Percentiles rank a stretch among this genome's conserved stretches.
Evolutionary conservation across 2,113 vertebrate species (phyloP).

Genomic region (Zapornia atra): DNA sequence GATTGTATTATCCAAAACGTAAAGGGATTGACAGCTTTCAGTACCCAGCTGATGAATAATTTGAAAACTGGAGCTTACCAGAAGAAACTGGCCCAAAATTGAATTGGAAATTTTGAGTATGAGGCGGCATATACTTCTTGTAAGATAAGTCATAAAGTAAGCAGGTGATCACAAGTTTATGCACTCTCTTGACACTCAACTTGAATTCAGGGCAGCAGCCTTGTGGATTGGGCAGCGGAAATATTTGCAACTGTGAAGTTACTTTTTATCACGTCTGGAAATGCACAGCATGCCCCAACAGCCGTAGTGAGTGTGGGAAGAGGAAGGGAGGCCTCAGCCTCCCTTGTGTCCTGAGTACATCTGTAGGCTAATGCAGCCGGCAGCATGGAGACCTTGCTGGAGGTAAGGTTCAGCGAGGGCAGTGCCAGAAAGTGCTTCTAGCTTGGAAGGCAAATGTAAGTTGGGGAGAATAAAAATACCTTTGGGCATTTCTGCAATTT

Average conservation of each 20-base stretch:
- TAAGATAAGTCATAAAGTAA: background rate
- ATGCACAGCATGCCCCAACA: background rate
- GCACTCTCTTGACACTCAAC: background rate
- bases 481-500: conserved; percentile 43
- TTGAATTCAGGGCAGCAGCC: conserved; percentile 20
- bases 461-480: conserved; percentile 53
- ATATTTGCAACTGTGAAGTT: background rate
- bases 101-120: background rate
- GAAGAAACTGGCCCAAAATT: background rate
- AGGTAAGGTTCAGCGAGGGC: background rate
- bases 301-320: background rate
- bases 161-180: background rate
- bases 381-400: accelerated
- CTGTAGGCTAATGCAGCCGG: background rate
- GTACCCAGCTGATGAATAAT: background rate
- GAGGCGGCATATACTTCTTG: background rate
- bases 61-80: background rate
- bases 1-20: background rate
- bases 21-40: background rate
- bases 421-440: background rate
- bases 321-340: background rate
- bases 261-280: background rate
- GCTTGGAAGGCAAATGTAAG: background rate
- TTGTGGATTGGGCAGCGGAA: background rate
- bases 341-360: accelerated